Evolutionary conservation across 2,113 vertebrate genomes (phyloP).

Genomic region (Sphaerodactylus townsendi): DNA sequence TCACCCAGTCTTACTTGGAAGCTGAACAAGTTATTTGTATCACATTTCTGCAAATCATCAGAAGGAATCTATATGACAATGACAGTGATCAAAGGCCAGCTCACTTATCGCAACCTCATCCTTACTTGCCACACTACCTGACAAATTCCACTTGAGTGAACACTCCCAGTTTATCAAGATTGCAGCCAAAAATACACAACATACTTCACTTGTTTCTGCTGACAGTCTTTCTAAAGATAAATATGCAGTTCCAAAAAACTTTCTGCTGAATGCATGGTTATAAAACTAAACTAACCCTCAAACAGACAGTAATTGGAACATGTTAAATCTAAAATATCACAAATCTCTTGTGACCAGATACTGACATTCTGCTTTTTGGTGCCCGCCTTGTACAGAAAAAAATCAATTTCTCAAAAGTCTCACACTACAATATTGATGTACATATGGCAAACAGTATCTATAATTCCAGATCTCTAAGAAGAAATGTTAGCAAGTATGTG

Average conservation of each 20-base stretch:
- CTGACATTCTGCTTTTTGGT: conserved; percentile 40
- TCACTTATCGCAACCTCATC: no score
- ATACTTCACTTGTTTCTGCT: conserved; percentile 1
- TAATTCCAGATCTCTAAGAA: conserved; percentile 65
- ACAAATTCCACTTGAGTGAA: neutral
- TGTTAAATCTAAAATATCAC: conserved; percentile 26
- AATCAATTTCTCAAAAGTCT: conserved; percentile 56
- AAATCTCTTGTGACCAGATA: conserved; percentile 18
- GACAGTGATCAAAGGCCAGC: neutral
- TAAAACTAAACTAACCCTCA: conserved; percentile 27
- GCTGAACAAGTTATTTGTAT: neutral
- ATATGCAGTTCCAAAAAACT: conserved; percentile 11
- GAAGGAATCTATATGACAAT: neutral
- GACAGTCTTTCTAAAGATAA: no score
- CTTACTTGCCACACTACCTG: no score
- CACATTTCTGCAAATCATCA: neutral
- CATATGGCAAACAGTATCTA: conserved; percentile 59
- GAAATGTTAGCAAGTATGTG: conserved; percentile 32
- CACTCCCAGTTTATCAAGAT: neutral
- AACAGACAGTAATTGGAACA: conserved; percentile 47
- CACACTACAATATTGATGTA: conserved; percentile 65
- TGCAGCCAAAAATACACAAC: neutral
- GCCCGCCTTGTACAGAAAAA: conserved; percentile 29
- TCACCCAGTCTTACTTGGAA: neutral
- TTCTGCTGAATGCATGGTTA: conserved; percentile 38